phyloP scores from a whole-genome alignment of 2,888 invertebrate species.

The Merodon equestris region DNA sequence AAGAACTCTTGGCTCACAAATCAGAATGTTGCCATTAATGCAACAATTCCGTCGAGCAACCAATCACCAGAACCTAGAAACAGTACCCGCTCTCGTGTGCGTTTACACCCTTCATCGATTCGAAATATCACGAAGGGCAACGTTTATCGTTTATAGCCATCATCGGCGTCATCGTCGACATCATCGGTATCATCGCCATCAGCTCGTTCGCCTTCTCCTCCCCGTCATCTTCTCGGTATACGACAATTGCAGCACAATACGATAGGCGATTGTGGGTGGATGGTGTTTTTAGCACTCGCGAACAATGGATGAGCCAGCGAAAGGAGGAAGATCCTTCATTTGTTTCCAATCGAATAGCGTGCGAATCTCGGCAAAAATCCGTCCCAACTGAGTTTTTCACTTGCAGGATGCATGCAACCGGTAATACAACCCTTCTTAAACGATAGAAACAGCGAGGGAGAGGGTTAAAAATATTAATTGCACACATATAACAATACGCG shows the following conservation, averaged over 20 bases:
- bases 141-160: conserved; percentile 56
- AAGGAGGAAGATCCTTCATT: conserved; percentile 47
- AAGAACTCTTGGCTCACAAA: conserved; percentile 60
- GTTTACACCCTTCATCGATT: conserved; percentile 37
- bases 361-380: conserved; percentile 53
- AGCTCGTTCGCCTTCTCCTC: too few relatives aligned
- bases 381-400: conserved; percentile 5
- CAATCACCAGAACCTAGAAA: conserved; percentile 45
- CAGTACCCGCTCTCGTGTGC: background rate
- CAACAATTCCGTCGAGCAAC: conserved; percentile 66
- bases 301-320: conserved; percentile 39
- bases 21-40: conserved; percentile 68
- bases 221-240: background rate
- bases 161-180: conserved; percentile 63
- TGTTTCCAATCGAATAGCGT: conserved; percentile 58
- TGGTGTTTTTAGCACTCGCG: conserved; percentile 56
- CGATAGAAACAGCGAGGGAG: background rate
- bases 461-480: conserved; percentile 59
- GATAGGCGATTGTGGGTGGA: background rate
- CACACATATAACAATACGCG: conserved; percentile 67
- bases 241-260: conserved; percentile 3
- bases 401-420: too few relatives aligned
- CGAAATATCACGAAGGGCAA: conserved; percentile 58
- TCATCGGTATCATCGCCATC: conserved; percentile 20
- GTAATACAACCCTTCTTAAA: conserved; percentile 59